Percentiles rank a stretch among this genome's conserved stretches.
These are phyloP conservation scores for Halcyon badia DNA, from an alignment of 2,797 vertebrate species.

Conservation along the genomic window DNA sequence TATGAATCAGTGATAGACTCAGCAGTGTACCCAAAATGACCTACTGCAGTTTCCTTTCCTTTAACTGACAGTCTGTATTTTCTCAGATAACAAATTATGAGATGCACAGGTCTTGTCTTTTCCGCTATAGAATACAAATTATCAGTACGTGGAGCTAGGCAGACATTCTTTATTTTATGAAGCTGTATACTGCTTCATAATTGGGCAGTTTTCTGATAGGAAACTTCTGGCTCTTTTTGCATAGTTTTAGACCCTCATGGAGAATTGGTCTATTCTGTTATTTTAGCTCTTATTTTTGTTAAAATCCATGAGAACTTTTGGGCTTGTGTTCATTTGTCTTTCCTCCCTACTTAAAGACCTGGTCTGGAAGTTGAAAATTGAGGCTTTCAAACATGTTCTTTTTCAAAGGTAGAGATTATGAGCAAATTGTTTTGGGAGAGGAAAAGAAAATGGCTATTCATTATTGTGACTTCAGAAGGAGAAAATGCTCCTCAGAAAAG, in stretches of 20 bases:
- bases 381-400: not conserved
- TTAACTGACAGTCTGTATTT: not conserved
- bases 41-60: not conserved
- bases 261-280: not conserved
- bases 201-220: not conserved
- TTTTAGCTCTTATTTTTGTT: not conserved
- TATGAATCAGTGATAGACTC: not conserved
- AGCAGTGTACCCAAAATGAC: not conserved
- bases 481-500: not conserved
- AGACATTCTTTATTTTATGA: not conserved
- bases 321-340: not conserved
- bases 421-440: constrained; percentile 15
- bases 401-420: not conserved
- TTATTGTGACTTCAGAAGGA: constrained; percentile 18
- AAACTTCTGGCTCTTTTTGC: not conserved
- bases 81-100: not conserved
- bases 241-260: not conserved
- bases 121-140: not conserved
- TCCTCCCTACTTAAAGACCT: not conserved
- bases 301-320: not conserved
- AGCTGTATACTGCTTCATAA: not conserved
- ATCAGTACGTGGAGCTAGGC: not conserved
- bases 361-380: not conserved
- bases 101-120: not conserved
- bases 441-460: not conserved